A percentile compares a stretch with the other conserved stretches of the same genome.
phyloP scores from a whole-genome alignment of 2,113 vertebrate species.

The Vidua chalybeata region DNA sequence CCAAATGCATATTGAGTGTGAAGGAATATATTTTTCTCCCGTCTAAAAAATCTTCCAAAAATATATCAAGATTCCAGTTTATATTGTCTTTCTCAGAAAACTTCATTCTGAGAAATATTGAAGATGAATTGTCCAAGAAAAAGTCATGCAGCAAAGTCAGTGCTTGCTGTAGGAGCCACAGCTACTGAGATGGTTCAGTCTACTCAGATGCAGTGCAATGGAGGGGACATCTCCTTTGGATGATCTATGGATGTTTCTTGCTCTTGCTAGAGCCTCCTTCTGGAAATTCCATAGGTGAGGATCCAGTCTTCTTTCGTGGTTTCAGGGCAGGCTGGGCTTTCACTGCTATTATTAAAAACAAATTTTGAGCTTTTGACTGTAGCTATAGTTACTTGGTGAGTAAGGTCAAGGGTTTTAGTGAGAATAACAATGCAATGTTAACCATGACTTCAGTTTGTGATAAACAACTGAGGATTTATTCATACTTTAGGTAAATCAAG shows the following conservation, averaged over 20 bases:
- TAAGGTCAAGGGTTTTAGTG: neutral
- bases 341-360: neutral
- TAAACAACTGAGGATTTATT: neutral
- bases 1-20: neutral
- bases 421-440: neutral
- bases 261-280: neutral
- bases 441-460: neutral
- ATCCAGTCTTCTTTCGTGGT: neutral
- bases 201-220: neutral
- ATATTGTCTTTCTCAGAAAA: neutral
- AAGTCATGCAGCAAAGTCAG: neutral
- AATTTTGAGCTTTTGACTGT: neutral
- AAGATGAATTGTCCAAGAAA: neutral
- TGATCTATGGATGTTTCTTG: neutral
- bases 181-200: neutral
- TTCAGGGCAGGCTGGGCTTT: neutral
- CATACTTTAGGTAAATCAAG: neutral
- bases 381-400: neutral
- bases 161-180: neutral
- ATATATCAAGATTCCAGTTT: neutral
- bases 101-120: neutral
- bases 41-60: neutral
- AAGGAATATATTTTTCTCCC: neutral
- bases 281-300: neutral
- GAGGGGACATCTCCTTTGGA: neutral